phyloP scores from a whole-genome alignment of 1,140 invertebrate genomes.

The Drosophila lacertosa region DNA sequence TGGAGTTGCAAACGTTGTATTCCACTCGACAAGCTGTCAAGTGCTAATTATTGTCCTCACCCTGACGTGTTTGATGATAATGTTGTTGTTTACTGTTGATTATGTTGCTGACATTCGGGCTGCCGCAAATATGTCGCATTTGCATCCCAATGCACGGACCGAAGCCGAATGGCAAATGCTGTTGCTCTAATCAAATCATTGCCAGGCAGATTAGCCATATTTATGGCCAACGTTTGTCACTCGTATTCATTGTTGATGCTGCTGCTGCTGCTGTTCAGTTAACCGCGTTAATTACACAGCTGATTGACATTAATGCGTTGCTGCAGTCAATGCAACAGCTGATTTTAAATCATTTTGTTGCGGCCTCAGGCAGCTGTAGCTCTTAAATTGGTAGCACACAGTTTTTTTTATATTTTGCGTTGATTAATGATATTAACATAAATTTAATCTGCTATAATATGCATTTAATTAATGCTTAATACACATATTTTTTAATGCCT shows the following conservation, averaged over 20 bases:
- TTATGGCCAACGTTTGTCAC: constrained; percentile 62
- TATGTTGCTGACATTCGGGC: constrained; percentile 62
- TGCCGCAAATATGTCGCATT: constrained; percentile 49
- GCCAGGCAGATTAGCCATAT: constrained; percentile 75
- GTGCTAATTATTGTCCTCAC: constrained; percentile 62
- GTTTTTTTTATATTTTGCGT: constrained; percentile 33
- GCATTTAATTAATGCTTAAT: constrained; percentile 54
- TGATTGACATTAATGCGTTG: constrained; percentile 74
- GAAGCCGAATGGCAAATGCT: constrained; percentile 18
- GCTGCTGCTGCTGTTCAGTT: constrained; percentile 24
- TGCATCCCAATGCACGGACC: constrained; percentile 22
- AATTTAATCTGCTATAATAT: constrained; percentile 52
- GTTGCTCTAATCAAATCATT: constrained; percentile 71
- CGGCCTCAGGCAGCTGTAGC: constrained; percentile 34
- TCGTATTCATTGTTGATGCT: constrained; percentile 18
- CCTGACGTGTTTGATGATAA: constrained; percentile 15
- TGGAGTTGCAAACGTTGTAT: constrained; percentile 9
- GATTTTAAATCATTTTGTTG: constrained; percentile 52
- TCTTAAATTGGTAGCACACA: constrained; percentile 29
- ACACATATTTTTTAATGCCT: constrained; percentile 9
- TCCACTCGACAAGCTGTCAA: constrained; percentile 33
- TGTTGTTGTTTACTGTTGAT: constrained; percentile 44
- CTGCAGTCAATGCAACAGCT: constrained; percentile 59
- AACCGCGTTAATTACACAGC: constrained; percentile 66
- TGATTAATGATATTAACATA: constrained; percentile 73